These are phyloP conservation scores for Anser cygnoides DNA, from an alignment of 2,113 vertebrate genomes.

Conservation along the genomic window DNA sequence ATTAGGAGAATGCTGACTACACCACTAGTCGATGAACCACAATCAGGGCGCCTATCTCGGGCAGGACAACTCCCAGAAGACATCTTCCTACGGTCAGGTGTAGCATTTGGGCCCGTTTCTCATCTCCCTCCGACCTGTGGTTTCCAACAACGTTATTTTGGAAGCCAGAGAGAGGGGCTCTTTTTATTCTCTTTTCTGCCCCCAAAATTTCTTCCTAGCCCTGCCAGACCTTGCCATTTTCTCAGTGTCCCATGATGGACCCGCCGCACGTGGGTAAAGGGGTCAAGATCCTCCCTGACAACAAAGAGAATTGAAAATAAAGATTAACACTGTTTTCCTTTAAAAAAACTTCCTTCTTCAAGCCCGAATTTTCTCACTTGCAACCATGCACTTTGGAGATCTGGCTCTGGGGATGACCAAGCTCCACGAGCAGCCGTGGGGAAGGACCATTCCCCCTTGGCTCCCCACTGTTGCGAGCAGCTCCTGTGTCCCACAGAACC, in stretches of 20 bases:
- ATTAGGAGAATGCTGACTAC: neutral
- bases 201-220: neutral
- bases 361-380: neutral
- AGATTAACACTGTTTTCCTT: neutral
- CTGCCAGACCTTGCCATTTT: neutral
- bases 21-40: neutral
- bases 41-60: neutral
- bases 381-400: neutral
- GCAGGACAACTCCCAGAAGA: neutral
- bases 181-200: neutral
- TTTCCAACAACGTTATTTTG: neutral
- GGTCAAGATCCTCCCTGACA: neutral
- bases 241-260: neutral
- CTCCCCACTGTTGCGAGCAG: neutral
- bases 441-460: neutral
- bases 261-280: neutral
- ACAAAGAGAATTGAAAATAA: neutral
- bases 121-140: neutral
- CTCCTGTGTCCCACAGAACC: neutral
- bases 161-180: neutral
- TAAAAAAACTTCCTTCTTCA: neutral
- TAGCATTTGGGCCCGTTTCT: neutral
- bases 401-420: neutral
- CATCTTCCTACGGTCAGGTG: neutral
- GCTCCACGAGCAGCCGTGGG: neutral